Evolutionary conservation across 2,888 invertebrate genomes (phyloP), one percentile per base, ranked within the genome.

Genomic region (Thereva nobilitata): DNA sequence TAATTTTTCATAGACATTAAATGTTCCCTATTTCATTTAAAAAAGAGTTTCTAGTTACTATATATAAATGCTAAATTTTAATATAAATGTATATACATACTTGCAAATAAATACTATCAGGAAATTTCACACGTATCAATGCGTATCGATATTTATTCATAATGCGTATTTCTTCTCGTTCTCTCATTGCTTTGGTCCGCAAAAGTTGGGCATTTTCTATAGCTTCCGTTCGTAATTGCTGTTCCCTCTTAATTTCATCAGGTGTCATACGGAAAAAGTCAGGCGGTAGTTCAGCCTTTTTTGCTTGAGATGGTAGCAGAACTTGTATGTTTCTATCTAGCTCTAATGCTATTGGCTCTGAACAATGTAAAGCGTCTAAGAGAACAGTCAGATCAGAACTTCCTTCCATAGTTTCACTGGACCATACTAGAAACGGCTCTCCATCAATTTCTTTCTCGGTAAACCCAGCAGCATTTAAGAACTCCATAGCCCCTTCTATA

Each of bases 101-200:
- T 84, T 93, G 92, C 69, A 95, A 80, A 68, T 90, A 85, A 71
- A 92, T 85, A 0, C 91, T 91, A 80, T 95, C 93, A 0, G 97
- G 96, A 78, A 97, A 94, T 63, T 93, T 86, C 44, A 97, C 83
- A 72, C 97, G 83, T 67, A 97, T 88, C 56, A 97, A 83, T 2
- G 92, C 87, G 78, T 91, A 97, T 76, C 89, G 89, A 78, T 95
- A 95, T 79, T 90, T 90, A 64, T 90, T 85, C 77, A 91, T 85
- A 75, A 91, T 91, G 59, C 91, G 82, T 68, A 89, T 80, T 75
- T 93, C 93, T 70, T 97, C 95, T 71, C 91, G 90, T 76, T 97
- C 95, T 34, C 96, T 82, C 95, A 97, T 97, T 3, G 95, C 95
- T 79, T 95, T 95, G 0, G 97, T 97, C 74, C 94, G 85, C 5